Evolutionary conservation across 2,113 vertebrate genomes (phyloP), one percentile per base, ranked within the genome.

Genomic region (Notothenia rossii): DNA sequence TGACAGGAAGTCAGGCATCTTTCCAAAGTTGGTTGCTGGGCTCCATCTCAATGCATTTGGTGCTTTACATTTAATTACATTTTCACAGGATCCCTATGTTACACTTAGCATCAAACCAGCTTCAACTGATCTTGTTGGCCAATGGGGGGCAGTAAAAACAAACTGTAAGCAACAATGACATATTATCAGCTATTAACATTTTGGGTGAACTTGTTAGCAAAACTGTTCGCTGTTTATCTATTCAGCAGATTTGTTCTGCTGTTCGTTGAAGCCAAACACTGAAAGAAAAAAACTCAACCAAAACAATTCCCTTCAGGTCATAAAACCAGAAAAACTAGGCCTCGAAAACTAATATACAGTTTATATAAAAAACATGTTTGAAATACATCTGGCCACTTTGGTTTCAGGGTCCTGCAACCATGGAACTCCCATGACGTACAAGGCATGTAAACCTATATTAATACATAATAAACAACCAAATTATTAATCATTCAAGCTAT

Each of bases 1-100:
- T 81, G 48, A 63, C 40, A 77, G 63, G 7, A 77, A 59, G 65
- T 75, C 40, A 33, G 78, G 61, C 59, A 68, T 76, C 48, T 78
- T 83, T 91, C 72, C 77, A 83, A 77, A 81, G 59, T 18, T 46
- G 74, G 50, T 54, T 40, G 49, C n/a, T 1, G 12, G 2, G 51
- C 59, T 69, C 50, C 60, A 48, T 20, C 43, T 61, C 56, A 62
- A 61, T 33, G 61, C 40, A 43, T 48, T 48, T 78, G 43, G 12
- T 49, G 46, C 65, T 61, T 79, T 65, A 18, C 6, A 60, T 29
- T 29, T 59, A 40, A 40, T 58, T 8, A 59, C 20, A 6, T 2
- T 7, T 40, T 40, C 7, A 40, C 36, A 3, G 2, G 15, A 59
- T 72, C 22, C 3, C 5, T 18, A 22, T 59, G n/a, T 43, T 25